Evolutionary conservation across 2,888 invertebrate species (phyloP), one percentile per base, ranked within the genome.

Genomic region (Drosophila vallismaia): DNA sequence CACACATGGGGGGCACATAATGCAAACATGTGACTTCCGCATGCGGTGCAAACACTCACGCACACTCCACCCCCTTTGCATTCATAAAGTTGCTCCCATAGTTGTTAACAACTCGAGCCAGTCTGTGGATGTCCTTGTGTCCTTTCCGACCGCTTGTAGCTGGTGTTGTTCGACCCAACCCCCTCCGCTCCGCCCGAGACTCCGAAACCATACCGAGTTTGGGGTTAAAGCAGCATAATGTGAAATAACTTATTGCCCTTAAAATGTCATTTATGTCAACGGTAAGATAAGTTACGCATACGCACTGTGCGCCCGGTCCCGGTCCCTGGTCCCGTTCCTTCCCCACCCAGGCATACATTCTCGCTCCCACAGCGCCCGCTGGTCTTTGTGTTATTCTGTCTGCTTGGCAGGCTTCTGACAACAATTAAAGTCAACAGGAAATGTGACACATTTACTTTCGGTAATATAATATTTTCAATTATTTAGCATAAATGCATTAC

Each of bases 191-290:
- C 44, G 44, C 28, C 12, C 44, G 44, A 36, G 26, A 8, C 10
- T n/a, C 19, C 1, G 33, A 10, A 44, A 45, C 45, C 8, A 12
- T 7, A 38, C 14, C 14, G 29, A 38, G 60, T 62, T 55, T 74
- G 59, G 55, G 57, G 57, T 64, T 64, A 64, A 64, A 40, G 70
- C 60, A 71, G 68, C 86, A 85, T 84, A 88, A 88, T 84, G 89
- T 74, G 86, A 88, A 84, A 84, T 84, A 84, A 84, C 84, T 84
- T 84, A 84, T 84, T 84, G 88, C 88, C 84, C 84, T 84, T 84
- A 84, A 88, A 84, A 84, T 84, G 84, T 84, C 89, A 88, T 88
- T 88, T 88, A 73, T 88, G 84, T 84, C 89, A 88, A 88, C 89
- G 89, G 73, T 84, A 86, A 88, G 84, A 84, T 88, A 84, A 85